Base-by-base conservation (phyloP, 1,140 invertebrate genomes). In the Pseudomyrmex cubaensis region DNA sequence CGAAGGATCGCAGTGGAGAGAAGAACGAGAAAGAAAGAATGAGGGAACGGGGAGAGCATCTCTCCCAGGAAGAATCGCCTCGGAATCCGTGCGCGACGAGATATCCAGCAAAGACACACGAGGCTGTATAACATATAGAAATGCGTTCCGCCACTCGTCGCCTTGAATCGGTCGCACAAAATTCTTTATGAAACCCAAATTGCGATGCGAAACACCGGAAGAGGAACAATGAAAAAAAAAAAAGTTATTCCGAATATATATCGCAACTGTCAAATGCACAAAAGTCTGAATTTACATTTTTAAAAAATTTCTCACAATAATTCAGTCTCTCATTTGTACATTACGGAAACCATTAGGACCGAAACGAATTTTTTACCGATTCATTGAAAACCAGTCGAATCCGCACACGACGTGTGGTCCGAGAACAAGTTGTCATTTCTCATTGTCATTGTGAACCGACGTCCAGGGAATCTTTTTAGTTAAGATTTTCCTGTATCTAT, bases 51-150 rank as follows among this genome's bases (percentile, higher is more conserved):
- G 15, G 69, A 56, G 59, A 69, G 86, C 84, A 87, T 86, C 83
- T 92, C 90, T 92, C 90, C 90, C 90, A 92, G 90, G 91, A 91
- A 90, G 90, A 92, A 92, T 90, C 83, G 83, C n/a, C 64, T 89
- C 25, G 80, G 66, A 52, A 80, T 69, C 62, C 83, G 84, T 59
- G 76, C 64, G 54, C 64, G 76, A 78, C 5, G 35, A 46, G 35
- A 78, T 56, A 77, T 48, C 48, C 50, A 57, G 52, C 20, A 54
- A 78, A 59, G 76, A 78, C 57, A 35, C 76, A 48, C 35, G 35
- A 35, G 62, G 62, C 74, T 48, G 54, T 69, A 57, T 78, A 57
- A 78, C 48, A 70, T 66, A 54, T 54, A n/a, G 35, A 78, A 59
- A 59, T 57, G 76, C 64, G 46, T 20, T 1, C 15, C 54, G 46